Base-by-base conservation (phyloP, 1,140 invertebrate genomes). In the Saccostrea glomerata region DNA sequence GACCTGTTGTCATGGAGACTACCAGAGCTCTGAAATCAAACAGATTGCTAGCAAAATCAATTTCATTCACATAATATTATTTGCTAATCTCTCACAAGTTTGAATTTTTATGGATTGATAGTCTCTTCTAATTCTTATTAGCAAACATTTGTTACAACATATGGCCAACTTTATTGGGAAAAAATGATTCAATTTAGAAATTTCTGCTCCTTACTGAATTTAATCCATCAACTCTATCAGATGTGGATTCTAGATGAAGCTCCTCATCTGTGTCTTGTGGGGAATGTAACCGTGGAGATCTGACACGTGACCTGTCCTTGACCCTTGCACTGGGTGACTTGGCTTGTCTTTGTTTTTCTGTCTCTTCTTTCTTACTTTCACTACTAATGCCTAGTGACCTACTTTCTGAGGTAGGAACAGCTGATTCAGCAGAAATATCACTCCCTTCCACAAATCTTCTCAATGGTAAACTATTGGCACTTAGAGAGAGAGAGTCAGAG, bases 291-390 rank as follows among this genome's bases (percentile, higher is more conserved):
- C 89, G 90, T 23, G 90, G 93, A 73, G 90, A 90, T 85, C 93
- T 93, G n/a, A 92, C 88, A 15, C 93, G 88, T 56, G 94, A 90
- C 55, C 92, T 93, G 25, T 94, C 93, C 86, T 93, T 93, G 5
- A 94, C 87, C 83, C 92, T 92, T 23, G 93, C 93, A 91, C 94
- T 94, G 11, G 94, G 94, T 20, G 94, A 93, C 88, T 93, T 94
- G 12, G 92, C 93, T 58, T 92, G 70, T 20, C 91, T 87, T 82
- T 92, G 91, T 60, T 91, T 89, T 84, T 92, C 92, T 17, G 92
- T 92, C 70, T 92, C 93, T 88, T 93, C 92, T 84, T 90, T 91
- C 66, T 82, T 92, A 89, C 89, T 92, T 70, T 92, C 92, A 88
- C 82, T 73, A 55, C 73, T 77, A 20, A 73, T 17, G 3, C 66